Evolutionary conservation across 2,113 vertebrate genomes (phyloP), one percentile per base, ranked within the genome.

Genomic region (Dromaius novaehollandiae): DNA sequence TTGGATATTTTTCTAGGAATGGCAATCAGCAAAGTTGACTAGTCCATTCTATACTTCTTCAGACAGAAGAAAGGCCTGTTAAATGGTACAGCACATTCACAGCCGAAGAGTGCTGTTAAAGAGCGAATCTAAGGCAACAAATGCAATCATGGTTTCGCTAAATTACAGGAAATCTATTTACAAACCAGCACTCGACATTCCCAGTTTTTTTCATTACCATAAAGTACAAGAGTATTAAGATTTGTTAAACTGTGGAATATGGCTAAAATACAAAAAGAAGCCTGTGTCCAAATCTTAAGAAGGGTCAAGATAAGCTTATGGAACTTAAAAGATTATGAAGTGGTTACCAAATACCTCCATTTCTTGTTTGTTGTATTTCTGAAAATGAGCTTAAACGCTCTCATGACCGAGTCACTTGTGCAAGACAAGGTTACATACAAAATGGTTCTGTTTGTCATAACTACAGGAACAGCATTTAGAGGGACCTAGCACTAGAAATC

Each of bases 321-420:
- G 86, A 95, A 96, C 56, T 25, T 82, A 90, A 90, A 84, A 86
- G 90, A 87, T 96, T 96, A 95, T 77, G 81, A 81, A 93, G 83
- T 11, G 68, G 75, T 94, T 95, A 88, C 64, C 51, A 94, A 96
- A 95, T 73, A 84, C 44, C 40, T 60, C 50, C 28, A 71, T 38
- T 64, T 77, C 77, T 71, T 81, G 25, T 84, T 93, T 75, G 56
- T 5, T 79, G 28, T 85, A 65, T 65, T 88, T 95, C 2, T 17
- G 61, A 94, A 95, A 94, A 95, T 65, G 86, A 93, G 80, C 86
- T 92, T 92, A 93, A 15, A 12, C 22, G 55, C 46, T 86, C 90
- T 78, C 75, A 74, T 82, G 90, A 94, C 76, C 2, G 3, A 94
- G 42, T 71, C 60, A 50, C 90, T 90, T 86, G 76, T 92, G 64